Evolutionary conservation across 2,888 invertebrate genomes (phyloP).

Genomic region (Desoria tigrina): DNA sequence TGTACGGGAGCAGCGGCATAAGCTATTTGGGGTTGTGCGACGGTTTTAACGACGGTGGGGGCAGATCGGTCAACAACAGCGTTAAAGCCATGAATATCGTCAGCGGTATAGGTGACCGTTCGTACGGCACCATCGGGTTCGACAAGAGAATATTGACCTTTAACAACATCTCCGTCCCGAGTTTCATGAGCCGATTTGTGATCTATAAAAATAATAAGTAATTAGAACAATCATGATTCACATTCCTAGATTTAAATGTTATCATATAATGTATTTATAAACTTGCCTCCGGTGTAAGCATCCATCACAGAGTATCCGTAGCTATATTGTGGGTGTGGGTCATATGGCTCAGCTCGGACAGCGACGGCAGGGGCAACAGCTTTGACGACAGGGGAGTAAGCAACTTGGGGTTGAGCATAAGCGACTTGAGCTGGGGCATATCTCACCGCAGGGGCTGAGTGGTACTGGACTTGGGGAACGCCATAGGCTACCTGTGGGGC

Average conservation of each 20-base stretch:
- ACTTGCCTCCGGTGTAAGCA: constrained; percentile 42
- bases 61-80: constrained; percentile 32
- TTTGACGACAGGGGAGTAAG: constrained; percentile 11
- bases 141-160: constrained; percentile 45
- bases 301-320: constrained; percentile 43
- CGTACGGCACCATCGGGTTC: constrained; percentile 46
- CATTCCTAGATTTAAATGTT: too few relatives aligned
- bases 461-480: not conserved
- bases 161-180: constrained; percentile 43
- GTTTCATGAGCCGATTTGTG: constrained; percentile 35
- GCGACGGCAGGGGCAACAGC: constrained; percentile 32
- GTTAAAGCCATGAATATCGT: constrained; percentile 41
- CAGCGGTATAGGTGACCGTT: constrained; percentile 48
- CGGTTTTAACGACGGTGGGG: constrained; percentile 18
- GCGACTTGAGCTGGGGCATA: too few relatives aligned
- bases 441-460: too few relatives aligned
- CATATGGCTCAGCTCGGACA: constrained; percentile 36
- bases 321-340: constrained; percentile 46
- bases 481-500: constrained; percentile 25
- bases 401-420: too few relatives aligned
- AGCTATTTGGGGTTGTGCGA: too few relatives aligned
- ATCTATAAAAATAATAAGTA: too few relatives aligned
- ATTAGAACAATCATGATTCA: too few relatives aligned
- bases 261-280: too few relatives aligned
- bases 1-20: too few relatives aligned